Evolutionary conservation across 2,797 vertebrate species (phyloP), one percentile per base, ranked within the genome.

Genomic region (Microhierax caerulescens): DNA sequence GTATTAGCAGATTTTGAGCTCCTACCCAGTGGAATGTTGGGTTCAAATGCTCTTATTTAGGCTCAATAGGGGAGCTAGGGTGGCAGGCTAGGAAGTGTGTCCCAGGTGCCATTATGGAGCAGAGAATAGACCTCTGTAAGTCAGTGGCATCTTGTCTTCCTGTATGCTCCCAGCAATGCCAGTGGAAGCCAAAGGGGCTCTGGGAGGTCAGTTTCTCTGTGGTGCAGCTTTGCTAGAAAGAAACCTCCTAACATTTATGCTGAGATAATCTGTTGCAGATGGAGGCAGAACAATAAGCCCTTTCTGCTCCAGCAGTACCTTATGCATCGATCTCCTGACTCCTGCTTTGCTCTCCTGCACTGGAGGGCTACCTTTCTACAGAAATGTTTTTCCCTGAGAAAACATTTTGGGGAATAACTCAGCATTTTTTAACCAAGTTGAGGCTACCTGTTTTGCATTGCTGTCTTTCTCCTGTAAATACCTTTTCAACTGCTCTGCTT

Each of bases 11-110:
- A 9, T 53, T 89, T 89, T 87, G 30, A 91, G 53, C 10, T 90
- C 51, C 61, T 54, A 22, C 32, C 15, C 56, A 2, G 1, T 28
- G 28, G 10, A 72, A 81, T 78, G 21, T n/a, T 43, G 64, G 32
- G 18, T 68, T 75, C 61, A 83, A 45, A 76, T 59, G 51, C 11
- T 78, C 85, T 57, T 27, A 65, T 51, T 84, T 37, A 64, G 13
- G 21, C 51, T 85, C 36, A 73, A 1, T 0, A 41, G 34, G 4
- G 48, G 18, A 43, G 45, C 0, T 0, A 2, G 12, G 12, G 4
- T 70, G 16, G 23, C 15, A 56, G 5, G 13, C 88, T 50, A 25
- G 37, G 69, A 86, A 57, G 0, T 17, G 28, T 51, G 45, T 36
- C 24, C 43, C 60, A 73, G 17, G 7, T 63, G 34, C 0, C 0